Conservation (phyloP, 2,888 invertebrate species). For the Omphaloscelis lunosa region DNA sequence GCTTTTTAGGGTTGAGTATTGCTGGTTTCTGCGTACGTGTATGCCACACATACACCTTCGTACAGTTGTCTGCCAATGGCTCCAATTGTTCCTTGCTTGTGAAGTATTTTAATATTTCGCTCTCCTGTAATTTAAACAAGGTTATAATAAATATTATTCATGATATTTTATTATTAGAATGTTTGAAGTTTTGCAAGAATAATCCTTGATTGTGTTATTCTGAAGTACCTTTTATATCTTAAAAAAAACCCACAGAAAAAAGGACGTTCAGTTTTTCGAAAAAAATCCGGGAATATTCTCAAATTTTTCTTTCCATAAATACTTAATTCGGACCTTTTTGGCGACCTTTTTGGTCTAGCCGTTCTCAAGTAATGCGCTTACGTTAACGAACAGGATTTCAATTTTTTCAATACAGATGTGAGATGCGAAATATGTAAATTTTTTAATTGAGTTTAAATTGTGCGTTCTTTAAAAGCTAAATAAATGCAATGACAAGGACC, state of each 20-base stretch:
- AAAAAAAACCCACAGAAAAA: neutral
- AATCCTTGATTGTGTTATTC: neutral
- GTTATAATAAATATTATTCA: constrained; percentile 11
- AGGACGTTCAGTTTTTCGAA: neutral
- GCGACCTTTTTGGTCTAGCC: no score
- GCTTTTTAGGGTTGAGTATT: constrained; percentile 92
- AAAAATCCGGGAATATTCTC: no score
- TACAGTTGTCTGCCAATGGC: constrained; percentile 97
- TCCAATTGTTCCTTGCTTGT: constrained; percentile 95
- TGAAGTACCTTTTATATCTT: neutral
- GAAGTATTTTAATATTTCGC: constrained; percentile 94
- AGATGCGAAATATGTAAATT: no score
- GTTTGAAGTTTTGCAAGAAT: neutral
- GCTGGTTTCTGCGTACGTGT: constrained; percentile 98
- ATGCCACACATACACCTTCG: constrained; percentile 99
- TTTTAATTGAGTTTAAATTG: no score
- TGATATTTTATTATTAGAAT: neutral
- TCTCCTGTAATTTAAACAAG: constrained; percentile 91
- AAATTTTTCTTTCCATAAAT: neutral
- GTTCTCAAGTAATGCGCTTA: neutral
- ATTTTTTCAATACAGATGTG: no score
- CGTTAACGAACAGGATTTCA: no score
- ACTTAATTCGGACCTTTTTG: neutral
- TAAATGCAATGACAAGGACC: neutral
- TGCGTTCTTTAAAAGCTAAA: neutral